A percentile compares a stretch with the other conserved stretches of the same genome.
Evolutionary conservation across 2,113 vertebrate genomes (phyloP).

Genomic region (Astatotilapia flaviijosephi): DNA sequence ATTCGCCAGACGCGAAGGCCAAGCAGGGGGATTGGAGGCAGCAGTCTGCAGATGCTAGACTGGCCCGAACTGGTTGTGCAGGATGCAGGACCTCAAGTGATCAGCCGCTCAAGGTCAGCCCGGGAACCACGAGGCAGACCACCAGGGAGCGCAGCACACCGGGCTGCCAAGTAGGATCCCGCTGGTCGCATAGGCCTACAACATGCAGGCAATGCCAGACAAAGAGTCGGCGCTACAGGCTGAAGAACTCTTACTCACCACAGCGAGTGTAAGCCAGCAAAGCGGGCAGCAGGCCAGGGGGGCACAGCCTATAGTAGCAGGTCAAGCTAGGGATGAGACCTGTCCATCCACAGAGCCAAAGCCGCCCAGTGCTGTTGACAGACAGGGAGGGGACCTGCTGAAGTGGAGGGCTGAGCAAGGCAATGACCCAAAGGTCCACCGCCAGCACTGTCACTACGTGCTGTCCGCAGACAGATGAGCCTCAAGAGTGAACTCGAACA

Average conservation of each 20-base stretch:
- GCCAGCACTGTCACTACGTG: not conserved
- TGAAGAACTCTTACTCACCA: accelerated
- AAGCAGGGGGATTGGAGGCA: not conserved
- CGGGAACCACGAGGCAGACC: not conserved
- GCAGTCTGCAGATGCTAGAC: accelerated
- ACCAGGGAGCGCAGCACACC: not conserved
- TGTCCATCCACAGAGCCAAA: accelerated
- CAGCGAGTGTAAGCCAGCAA: accelerated
- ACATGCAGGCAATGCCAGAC: not conserved
- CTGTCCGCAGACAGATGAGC: not conserved
- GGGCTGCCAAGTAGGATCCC: not conserved
- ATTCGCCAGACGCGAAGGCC: accelerated
- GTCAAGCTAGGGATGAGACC: not conserved
- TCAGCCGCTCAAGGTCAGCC: not conserved
- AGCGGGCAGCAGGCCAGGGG: accelerated
- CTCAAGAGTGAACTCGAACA: not conserved
- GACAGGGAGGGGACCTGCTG: not conserved
- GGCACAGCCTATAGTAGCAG: not conserved
- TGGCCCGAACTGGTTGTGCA: not conserved
- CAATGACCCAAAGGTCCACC: not conserved
- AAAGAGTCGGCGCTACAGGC: not conserved
- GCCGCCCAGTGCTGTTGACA: not conserved
- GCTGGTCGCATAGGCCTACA: too few relatives aligned
- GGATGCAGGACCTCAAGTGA: not conserved
- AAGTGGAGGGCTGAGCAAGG: not conserved